phyloP scores from a whole-genome alignment of 2,113 vertebrate species.

The Hirundichthys speculiger region DNA sequence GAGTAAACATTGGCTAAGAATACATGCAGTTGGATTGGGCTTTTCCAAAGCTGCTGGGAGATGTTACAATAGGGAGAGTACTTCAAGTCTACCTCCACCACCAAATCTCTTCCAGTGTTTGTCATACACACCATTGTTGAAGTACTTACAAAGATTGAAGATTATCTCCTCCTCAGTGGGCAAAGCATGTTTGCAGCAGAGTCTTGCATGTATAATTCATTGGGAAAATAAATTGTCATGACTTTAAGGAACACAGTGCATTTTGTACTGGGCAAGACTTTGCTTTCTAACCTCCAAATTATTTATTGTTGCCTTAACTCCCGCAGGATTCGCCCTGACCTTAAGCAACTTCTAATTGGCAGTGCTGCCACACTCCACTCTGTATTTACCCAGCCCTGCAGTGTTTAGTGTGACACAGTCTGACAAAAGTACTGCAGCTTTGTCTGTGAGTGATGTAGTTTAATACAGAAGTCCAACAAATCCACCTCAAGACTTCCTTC shows the following conservation, averaged over 20 bases:
- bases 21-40: conserved; percentile 55
- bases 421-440: conserved; percentile 41
- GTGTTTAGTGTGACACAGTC: conserved; percentile 42
- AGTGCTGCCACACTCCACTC: conserved; percentile 54
- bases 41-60: conserved; percentile 70
- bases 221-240: conserved; percentile 85
- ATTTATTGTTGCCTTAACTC: conserved; percentile 83
- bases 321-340: conserved; percentile 79
- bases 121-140: conserved; percentile 82
- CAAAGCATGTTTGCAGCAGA: conserved; percentile 77
- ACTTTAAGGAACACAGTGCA: conserved; percentile 83
- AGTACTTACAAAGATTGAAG: conserved; percentile 81
- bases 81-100: conserved; percentile 78
- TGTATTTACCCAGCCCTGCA: conserved; percentile 48
- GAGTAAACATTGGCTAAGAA: conserved; percentile 53
- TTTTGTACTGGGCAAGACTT: conserved; percentile 86
- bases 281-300: conserved; percentile 87
- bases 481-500: background rate
- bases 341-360: conserved; percentile 80
- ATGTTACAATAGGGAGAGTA: conserved; percentile 61
- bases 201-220: conserved; percentile 86
- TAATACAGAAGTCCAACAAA: conserved; percentile 15
- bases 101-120: conserved; percentile 79
- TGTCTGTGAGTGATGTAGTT: conserved; percentile 33
- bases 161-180: conserved; percentile 82